A percentile compares a stretch with the other conserved stretches of the same genome.
Evolutionary conservation across 2,888 invertebrate genomes (phyloP).

Genomic region (Pelosia muscerda): DNA sequence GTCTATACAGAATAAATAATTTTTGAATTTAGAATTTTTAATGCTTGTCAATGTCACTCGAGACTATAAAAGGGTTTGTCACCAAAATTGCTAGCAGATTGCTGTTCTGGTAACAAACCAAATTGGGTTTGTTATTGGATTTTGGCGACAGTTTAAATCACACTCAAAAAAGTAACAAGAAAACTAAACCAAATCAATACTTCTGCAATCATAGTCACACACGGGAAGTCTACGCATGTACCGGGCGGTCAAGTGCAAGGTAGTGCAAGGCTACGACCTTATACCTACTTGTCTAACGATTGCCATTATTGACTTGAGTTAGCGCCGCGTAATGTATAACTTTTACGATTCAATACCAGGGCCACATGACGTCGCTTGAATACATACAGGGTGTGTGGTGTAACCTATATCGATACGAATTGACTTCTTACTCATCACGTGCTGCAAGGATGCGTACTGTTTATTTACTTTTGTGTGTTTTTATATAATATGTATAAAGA

Average conservation of each 20-base stretch:
- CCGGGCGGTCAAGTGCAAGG: slow-evolving; percentile 6
- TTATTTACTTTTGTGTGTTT: not conserved
- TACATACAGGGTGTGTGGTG: slow-evolving; percentile 16
- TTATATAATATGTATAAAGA: no score
- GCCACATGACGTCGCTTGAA: slow-evolving; percentile 18
- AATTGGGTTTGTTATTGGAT: no score
- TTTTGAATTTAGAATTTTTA: no score
- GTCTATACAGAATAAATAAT: no score
- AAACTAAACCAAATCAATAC: not conserved
- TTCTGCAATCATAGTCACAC: not conserved
- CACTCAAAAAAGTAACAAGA: not conserved
- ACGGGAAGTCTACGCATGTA: not conserved
- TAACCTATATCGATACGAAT: slow-evolving; percentile 15
- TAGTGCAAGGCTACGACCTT: slow-evolving; percentile 8
- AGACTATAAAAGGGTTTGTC: no score
- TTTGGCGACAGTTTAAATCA: no score
- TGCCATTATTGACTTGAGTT: slow-evolving; percentile 5
- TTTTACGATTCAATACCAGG: slow-evolving; percentile 10
- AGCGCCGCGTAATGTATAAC: not conserved
- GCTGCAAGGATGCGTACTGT: not conserved
- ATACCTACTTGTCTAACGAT: slow-evolving; percentile 10
- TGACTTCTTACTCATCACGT: slow-evolving; percentile 27
- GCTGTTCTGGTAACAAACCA: no score
- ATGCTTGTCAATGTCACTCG: no score
- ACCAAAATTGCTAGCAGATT: no score